phyloP scores from a whole-genome alignment of 2,888 invertebrate genomes.

The Platyscelio sp. region DNA sequence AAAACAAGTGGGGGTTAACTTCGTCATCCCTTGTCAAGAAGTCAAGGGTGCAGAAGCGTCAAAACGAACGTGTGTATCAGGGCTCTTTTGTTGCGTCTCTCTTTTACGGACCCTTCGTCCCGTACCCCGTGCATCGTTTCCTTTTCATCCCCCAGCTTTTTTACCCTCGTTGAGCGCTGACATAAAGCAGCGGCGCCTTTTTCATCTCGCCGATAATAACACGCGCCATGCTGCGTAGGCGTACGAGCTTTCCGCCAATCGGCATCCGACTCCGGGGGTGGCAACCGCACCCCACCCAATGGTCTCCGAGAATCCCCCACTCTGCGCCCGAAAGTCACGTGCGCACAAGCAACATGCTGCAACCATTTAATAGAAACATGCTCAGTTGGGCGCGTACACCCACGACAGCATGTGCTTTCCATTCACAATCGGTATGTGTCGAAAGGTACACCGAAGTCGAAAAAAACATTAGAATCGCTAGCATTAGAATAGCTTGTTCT shows the following conservation, averaged over 20 bases:
- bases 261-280: conserved; percentile 74
- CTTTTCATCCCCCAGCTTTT: conserved; percentile 52
- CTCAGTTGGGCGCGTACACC: conserved; percentile 81
- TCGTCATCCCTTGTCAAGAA: conserved; percentile 62
- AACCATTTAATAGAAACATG: conserved; percentile 49
- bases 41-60: conserved; percentile 74
- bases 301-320: conserved; percentile 71
- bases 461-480: no score
- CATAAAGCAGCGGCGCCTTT: conserved; percentile 54
- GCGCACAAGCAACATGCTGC: conserved; percentile 81
- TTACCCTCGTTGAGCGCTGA: conserved; percentile 44
- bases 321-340: conserved; percentile 78
- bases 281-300: conserved; percentile 69
- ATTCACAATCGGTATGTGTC: neutral
- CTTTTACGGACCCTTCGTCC: conserved; percentile 57
- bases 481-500: neutral
- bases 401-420: conserved; percentile 54
- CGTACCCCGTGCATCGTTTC: conserved; percentile 49
- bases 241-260: conserved; percentile 81
- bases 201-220: conserved; percentile 65
- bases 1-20: conserved; percentile 56
- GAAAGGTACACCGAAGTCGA: neutral
- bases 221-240: conserved; percentile 84
- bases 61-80: conserved; percentile 67
- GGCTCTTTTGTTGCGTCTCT: conserved; percentile 62